phyloP scores from a whole-genome alignment of 2,113 vertebrate genomes.

The Nycticryphes semicollaris region DNA sequence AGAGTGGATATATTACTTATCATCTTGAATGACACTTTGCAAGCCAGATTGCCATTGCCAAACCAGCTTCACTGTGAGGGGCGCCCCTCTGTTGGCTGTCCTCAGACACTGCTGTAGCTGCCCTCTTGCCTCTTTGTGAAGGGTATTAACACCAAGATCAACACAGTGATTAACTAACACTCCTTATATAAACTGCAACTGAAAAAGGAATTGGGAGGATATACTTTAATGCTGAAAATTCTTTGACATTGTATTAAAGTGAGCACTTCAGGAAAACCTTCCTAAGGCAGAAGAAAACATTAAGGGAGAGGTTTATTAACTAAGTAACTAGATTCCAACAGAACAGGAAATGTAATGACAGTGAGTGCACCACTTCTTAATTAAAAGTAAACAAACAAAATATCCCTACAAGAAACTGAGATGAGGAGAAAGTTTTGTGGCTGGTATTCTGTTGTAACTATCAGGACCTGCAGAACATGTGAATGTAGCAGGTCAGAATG shows the following conservation, averaged over 20 bases:
- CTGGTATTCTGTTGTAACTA: not conserved
- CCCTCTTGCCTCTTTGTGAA: not conserved
- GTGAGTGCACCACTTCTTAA: not conserved
- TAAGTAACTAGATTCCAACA: not conserved
- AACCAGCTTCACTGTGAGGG: not conserved
- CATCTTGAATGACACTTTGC: not conserved
- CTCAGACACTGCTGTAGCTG: not conserved
- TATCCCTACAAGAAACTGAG: not conserved
- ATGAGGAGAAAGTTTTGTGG: not conserved
- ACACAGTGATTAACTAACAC: not conserved
- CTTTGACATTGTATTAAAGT: not conserved
- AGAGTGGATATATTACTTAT: not conserved
- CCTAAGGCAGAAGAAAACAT: not conserved
- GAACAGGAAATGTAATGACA: not conserved
- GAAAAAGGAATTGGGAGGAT: not conserved
- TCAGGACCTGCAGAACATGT: not conserved
- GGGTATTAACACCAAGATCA: not conserved
- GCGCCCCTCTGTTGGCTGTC: not conserved
- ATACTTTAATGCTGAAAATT: not conserved
- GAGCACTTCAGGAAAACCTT: not conserved
- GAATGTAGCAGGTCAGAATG: not conserved
- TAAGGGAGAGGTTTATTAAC: not conserved
- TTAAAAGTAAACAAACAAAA: not conserved
- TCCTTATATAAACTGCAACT: not conserved
- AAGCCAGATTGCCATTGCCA: not conserved